Base-by-base conservation (phyloP, 2,888 invertebrate genomes). In the Cosmorhoe ocellata region DNA sequence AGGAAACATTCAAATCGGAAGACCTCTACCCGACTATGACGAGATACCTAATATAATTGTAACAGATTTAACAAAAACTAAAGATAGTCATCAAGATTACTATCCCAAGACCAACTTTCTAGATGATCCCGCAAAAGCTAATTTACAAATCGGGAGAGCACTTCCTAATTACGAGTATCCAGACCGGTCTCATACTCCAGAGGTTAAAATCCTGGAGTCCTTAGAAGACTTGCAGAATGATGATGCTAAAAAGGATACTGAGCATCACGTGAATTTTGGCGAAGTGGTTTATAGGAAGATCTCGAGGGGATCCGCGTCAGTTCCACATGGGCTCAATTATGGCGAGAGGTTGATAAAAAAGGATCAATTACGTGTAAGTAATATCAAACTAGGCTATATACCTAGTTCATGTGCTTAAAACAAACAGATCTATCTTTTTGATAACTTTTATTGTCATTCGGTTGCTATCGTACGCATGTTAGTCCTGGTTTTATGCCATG, bases 301-400 rank as follows among this genome's bases (percentile, higher is more conserved):
- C 30, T 88, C 93, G 36, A 91, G 92, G 53, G 92, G 92, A 49
- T 93, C 94, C 1, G 91, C 93, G 38, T 94, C 95, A 0, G 84
- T 94, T 69, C 95, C 94, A 1, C 83, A 89, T 57, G 84, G 81
- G 53, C 82, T 94, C 37, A 91, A 93, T 66, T 81, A 93, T 72
- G 91, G 92, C 34, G 47, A 47, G 9, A 37, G 49, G 9, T 39
- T 30, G 14, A 56, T 26, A 54, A 61, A 32, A 61, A 62, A 44
- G 44, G 55, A 42, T 22, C 38, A 46, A 3, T 45, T 68, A 12
- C 63, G 65, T 56, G 74, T 75, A 55, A 75, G 74, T 73, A 1
- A 7, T 10, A 18, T 10, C 8, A n/a, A 31, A 12, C 5, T 11
- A 12, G 12, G 31, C 10, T n/a, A 30, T 10, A 30, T 11, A 30